A percentile compares a stretch with the other conserved stretches of the same genome.
Evolutionary conservation across 2,797 vertebrate genomes (phyloP).

Genomic region (Eupleurogrammus muticus): DNA sequence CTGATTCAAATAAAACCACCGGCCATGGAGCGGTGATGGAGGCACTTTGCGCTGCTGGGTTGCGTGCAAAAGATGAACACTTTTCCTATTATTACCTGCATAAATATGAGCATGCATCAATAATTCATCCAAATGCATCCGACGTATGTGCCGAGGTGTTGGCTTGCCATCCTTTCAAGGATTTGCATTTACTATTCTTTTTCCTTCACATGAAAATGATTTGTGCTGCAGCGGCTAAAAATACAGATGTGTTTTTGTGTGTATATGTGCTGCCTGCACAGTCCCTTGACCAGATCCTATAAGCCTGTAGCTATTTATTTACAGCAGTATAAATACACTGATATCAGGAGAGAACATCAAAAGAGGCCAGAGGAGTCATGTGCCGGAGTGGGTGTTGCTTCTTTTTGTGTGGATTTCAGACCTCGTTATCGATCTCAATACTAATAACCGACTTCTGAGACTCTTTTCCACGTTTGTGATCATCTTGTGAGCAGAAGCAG

Average conservation of each 20-base stretch:
- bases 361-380: conserved; percentile 22
- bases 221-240: conserved; percentile 29
- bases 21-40: conserved; percentile 28
- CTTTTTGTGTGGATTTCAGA: conserved; percentile 13
- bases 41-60: conserved; percentile 41
- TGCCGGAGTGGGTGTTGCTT: conserved; percentile 6
- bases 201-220: conserved; percentile 37
- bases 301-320: conserved; percentile 55
- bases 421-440: conserved; percentile 35
- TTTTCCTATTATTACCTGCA: conserved; percentile 59
- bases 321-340: conserved; percentile 16
- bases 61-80: conserved; percentile 54
- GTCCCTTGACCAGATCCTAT: conserved; percentile 37
- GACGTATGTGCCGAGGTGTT: conserved; percentile 54
- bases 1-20: conserved; percentile 49
- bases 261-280: conserved; percentile 14
- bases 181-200: conserved; percentile 47
- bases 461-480: neutral
- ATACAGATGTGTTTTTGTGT: conserved; percentile 24
- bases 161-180: conserved; percentile 35
- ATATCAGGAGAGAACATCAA: conserved; percentile 36
- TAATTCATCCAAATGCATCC: conserved; percentile 63
- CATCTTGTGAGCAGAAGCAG: conserved; percentile 26
- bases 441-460: conserved; percentile 23
- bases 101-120: conserved; percentile 52